Conservation (phyloP, 2,888 invertebrate species). For the Zaprionus bogoriensis region DNA sequence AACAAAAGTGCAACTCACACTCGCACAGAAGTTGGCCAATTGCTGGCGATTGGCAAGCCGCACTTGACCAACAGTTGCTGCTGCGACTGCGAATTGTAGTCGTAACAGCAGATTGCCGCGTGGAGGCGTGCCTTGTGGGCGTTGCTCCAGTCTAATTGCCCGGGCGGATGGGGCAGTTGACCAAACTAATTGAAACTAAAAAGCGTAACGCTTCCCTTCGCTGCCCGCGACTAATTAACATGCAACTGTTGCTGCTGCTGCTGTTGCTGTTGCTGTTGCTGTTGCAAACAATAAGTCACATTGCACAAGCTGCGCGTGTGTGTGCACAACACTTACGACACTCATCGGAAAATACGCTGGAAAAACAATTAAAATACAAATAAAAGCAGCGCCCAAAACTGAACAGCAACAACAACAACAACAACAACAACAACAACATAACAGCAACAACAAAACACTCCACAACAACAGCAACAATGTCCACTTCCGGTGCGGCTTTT, state of each 20-base stretch:
- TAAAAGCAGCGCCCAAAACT: slow-evolving; percentile 28
- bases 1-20: slow-evolving; percentile 32
- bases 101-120: no score
- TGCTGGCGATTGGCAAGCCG: slow-evolving; percentile 10
- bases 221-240: slow-evolving; percentile 44
- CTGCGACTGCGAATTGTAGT: no score
- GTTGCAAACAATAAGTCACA: slow-evolving; percentile 27
- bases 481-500: slow-evolving; percentile 61
- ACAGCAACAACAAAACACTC: slow-evolving; percentile 15
- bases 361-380: slow-evolving; percentile 43
- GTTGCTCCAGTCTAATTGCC: slow-evolving; percentile 13
- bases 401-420: slow-evolving; percentile 2
- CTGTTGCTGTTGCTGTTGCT: slow-evolving; percentile 33
- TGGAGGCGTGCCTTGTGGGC: background rate
- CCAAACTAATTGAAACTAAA: slow-evolving; percentile 54
- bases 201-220: slow-evolving; percentile 36
- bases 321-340: background rate
- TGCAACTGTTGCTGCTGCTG: slow-evolving; percentile 47
- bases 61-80: slow-evolving; percentile 16
- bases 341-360: slow-evolving; percentile 12
- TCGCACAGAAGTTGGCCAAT: slow-evolving; percentile 37
- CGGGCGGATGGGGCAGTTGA: slow-evolving; percentile 18
- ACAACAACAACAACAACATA: slow-evolving; percentile 4
- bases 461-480: slow-evolving; percentile 12
- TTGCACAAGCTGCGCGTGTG: slow-evolving; percentile 16